Evolutionary conservation across 2,888 invertebrate species (phyloP), one percentile per base, ranked within the genome.

Genomic region (Campopleginae sp.): DNA sequence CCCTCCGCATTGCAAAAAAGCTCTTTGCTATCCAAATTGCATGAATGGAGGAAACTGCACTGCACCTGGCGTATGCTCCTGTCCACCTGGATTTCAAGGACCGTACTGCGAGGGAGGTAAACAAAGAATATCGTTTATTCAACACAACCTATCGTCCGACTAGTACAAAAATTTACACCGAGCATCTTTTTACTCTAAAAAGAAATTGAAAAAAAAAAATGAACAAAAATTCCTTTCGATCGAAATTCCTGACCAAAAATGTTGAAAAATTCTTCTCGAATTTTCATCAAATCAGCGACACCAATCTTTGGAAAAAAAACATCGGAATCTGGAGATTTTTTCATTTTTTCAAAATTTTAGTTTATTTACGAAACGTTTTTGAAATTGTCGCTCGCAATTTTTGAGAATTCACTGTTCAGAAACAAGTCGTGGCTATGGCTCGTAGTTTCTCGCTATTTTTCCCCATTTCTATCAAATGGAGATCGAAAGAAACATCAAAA

Each of bases 31-130:
- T 94, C 98, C 98, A 44, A 97, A 97, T 91, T 98, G 98, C 92
- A 96, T 98, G 96, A 98, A 98, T 94, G 98, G 98, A 7, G 98
- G 98, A 10, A 98, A 97, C 92, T 98, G 98, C 93, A 97, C 98
- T 23, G 97, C 97, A 42, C 98, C 98, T 5, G 98, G 98, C 1
- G 95, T 97, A 3, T 98, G 98, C 93, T 97, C 97, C 86, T 98
- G 98, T 91, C 97, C 97, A 17, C 95, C 96, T n/a, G 98, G 98
- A 14, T 98, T 97, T 94, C 98, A 98, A 94, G 98, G 98, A 66
- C 95, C 97, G 27, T 97, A 98, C 92, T 98, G 98, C 92, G 98
- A 98, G 95, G 98, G 98, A 95, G 98, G 98, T 97, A 93, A 93
- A 94, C 92, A 75, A 61, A 51, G 33, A 71, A 51, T 31, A 76